These are phyloP conservation scores for Agrochola macilenta DNA, from an alignment of 2,888 invertebrate genomes.

Conservation along the genomic window DNA sequence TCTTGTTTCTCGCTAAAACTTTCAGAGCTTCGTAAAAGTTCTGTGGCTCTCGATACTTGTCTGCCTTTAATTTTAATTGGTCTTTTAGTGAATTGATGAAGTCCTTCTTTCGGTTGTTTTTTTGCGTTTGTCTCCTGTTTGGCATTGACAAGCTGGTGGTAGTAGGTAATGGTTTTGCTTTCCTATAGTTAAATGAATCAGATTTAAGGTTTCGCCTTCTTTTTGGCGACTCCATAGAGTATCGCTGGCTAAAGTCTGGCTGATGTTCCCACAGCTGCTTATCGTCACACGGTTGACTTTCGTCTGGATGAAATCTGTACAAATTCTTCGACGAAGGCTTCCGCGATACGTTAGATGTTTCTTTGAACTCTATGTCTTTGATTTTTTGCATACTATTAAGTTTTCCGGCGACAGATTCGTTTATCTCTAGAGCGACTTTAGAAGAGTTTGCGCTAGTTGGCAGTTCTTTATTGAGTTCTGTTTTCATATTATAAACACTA, in stretches of 20 bases:
- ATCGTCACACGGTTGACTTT: slow-evolving; percentile 17
- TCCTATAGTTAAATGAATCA: slow-evolving; percentile 61
- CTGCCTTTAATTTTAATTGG: slow-evolving; percentile 70
- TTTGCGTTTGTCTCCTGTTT: slow-evolving; percentile 40
- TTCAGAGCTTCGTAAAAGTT: slow-evolving; percentile 79
- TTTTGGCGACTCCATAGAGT: background rate
- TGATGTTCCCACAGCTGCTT: slow-evolving; percentile 26
- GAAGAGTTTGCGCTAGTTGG: slow-evolving; percentile 54
- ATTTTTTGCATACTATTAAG: slow-evolving; percentile 41
- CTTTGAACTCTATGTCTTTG: background rate
- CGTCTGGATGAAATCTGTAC: slow-evolving; percentile 49
- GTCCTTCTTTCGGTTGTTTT: slow-evolving; percentile 68
- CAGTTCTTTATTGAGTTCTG: slow-evolving; percentile 45
- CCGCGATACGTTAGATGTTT: background rate
- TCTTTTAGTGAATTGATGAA: slow-evolving; percentile 76
- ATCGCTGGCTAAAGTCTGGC: background rate
- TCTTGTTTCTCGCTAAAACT: slow-evolving; percentile 77
- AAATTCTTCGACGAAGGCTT: slow-evolving; percentile 41
- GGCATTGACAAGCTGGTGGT: slow-evolving; percentile 39
- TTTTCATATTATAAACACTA: slow-evolving; percentile 73
- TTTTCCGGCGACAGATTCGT: slow-evolving; percentile 74
- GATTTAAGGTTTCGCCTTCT: slow-evolving; percentile 40
- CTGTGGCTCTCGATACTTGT: slow-evolving; percentile 73
- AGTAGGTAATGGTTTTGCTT: slow-evolving; percentile 15
- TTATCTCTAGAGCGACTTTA: slow-evolving; percentile 72